Conservation (phyloP, 1,140 invertebrate genomes). For the Macrostomum lignano region DNA sequence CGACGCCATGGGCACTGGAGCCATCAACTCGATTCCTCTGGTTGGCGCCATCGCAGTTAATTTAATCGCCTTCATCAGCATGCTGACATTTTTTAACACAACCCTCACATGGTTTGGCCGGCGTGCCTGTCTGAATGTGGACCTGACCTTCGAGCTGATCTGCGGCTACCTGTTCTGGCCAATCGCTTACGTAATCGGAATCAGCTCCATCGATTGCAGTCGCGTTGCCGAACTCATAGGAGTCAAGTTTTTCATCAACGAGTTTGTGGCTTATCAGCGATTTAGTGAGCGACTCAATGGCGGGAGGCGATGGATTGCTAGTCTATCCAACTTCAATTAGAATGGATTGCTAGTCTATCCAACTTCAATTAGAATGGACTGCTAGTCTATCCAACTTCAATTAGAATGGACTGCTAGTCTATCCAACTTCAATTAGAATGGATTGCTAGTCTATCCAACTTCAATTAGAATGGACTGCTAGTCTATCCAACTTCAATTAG, state of each 20-base stretch:
- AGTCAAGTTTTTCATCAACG: not conserved
- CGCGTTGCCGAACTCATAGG: not conserved
- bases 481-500: no score
- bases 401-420: no score
- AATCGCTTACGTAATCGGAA: not conserved
- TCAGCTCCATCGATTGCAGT: not conserved
- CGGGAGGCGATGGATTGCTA: no score
- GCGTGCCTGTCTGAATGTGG: conserved; percentile 8
- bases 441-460: no score
- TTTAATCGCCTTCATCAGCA: conserved; percentile 12
- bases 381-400: no score
- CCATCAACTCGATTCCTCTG: conserved; percentile 8
- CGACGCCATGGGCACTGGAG: conserved; percentile 10
- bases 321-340: no score
- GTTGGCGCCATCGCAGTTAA: conserved; percentile 11
- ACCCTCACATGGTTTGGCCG: conserved; percentile 10
- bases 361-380: no score
- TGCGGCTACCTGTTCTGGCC: conserved; percentile 2
- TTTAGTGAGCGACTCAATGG: no score
- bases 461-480: no score
- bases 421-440: no score
- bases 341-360: no score
- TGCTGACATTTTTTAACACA: conserved; percentile 9
- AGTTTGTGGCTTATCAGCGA: conserved; percentile 3
- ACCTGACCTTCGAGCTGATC: conserved; percentile 11